A percentile compares a stretch with the other conserved stretches of the same genome.
Evolutionary conservation across 2,113 vertebrate species (phyloP).

Genomic region (Daphoenositta chrysoptera): DNA sequence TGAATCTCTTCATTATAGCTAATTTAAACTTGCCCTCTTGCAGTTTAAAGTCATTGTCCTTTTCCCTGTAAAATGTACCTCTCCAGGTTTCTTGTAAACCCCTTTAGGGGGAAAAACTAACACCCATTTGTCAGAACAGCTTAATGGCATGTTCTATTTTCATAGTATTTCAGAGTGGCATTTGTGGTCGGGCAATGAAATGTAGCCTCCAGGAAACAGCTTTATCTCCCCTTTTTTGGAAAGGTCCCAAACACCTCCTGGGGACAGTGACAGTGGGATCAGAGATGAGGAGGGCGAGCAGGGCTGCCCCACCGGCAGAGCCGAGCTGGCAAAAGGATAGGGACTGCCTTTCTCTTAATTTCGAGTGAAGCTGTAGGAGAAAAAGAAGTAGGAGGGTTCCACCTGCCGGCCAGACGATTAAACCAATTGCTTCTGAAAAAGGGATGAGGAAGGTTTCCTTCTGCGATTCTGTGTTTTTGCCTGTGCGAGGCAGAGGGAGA

Average conservation of each 20-base stretch:
- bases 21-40: background rate
- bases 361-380: fast-evolving
- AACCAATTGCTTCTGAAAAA: background rate
- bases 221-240: background rate
- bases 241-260: background rate
- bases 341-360: fast-evolving
- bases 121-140: background rate
- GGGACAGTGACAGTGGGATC: background rate
- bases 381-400: slow-evolving; percentile 45
- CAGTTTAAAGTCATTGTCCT: background rate
- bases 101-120: background rate
- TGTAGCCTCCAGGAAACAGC: background rate
- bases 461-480: background rate
- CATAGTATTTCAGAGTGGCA: background rate
- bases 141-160: background rate
- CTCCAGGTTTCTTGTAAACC: background rate
- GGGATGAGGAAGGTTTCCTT: background rate
- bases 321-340: fast-evolving
- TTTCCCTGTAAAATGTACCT: background rate
- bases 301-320: background rate
- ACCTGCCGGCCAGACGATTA: slow-evolving; percentile 37
- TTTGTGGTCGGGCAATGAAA: background rate
- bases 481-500: background rate
- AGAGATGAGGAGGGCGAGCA: background rate
- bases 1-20: background rate